A percentile compares a stretch with the other conserved stretches of the same genome.
phyloP scores from a whole-genome alignment of 2,113 vertebrate species.

The Tenebrosternarchus preto region DNA sequence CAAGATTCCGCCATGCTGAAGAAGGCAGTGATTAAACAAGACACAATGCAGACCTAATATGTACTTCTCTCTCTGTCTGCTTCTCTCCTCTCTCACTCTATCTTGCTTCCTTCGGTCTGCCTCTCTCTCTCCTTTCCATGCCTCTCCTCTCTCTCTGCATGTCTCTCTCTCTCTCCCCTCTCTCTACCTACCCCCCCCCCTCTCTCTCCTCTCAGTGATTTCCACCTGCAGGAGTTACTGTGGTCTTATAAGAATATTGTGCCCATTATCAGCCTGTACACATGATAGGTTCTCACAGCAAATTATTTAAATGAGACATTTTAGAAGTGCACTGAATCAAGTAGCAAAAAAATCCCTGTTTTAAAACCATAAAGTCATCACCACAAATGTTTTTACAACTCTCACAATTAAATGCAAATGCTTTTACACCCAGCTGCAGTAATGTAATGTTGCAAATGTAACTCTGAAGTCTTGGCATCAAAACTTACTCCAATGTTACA shows the following conservation, averaged over 20 bases:
- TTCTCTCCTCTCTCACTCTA: slow-evolving; percentile 8
- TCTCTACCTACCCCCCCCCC: not conserved
- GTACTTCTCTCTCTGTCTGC: slow-evolving; percentile 16
- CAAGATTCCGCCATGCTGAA: slow-evolving; percentile 1
- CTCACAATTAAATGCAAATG: not conserved
- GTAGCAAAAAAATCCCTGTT: slow-evolving; percentile 33
- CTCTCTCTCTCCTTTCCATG: not conserved
- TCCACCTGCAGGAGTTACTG: slow-evolving; percentile 29
- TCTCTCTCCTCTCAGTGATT: slow-evolving; percentile 15
- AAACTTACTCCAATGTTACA: not conserved
- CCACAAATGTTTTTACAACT: not conserved
- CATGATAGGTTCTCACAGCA: slow-evolving; percentile 18
- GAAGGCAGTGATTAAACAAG: slow-evolving; percentile 37
- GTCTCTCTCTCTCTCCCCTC: not conserved
- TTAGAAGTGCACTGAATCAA: slow-evolving; percentile 26
- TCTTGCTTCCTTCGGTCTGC: not conserved
- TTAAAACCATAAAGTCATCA: slow-evolving; percentile 10
- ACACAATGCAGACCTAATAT: slow-evolving; percentile 4
- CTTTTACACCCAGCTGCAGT: not conserved
- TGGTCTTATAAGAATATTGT: slow-evolving; percentile 6
- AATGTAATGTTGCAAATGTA: not conserved
- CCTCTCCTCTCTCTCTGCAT: not conserved
- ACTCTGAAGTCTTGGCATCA: not conserved
- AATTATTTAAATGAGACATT: slow-evolving; percentile 58
- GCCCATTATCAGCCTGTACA: slow-evolving; percentile 27